Evolutionary conservation across 2,113 vertebrate genomes (phyloP), one percentile per base, ranked within the genome.

Genomic region (Macaca mulatta): DNA sequence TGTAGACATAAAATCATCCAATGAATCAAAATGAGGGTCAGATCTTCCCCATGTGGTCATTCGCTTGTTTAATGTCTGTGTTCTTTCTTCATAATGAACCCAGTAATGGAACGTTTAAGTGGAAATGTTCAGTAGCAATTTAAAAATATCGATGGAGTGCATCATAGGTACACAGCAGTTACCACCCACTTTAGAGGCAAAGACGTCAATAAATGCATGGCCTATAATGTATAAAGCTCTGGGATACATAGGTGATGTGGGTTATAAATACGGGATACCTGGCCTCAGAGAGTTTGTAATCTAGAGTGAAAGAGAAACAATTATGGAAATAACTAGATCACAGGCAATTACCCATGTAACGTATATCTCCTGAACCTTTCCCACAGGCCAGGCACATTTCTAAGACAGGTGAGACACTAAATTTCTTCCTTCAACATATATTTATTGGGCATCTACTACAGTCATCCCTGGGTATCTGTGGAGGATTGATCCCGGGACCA

Each of bases 21-120:
- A 25, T 78, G 90, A 97, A 92, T 95, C 96, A 93, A 90, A 94
- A 92, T 25, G 82, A 84, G 86, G 96, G 92, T 45, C 50, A 82
- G 25, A 69, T 95, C 89, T 93, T 81, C 64, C 96, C 90, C 18
- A 48, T 38, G 83, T n/a, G 92, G 93, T 78, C 92, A 96, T 94
- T 90, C 88, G 84, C 69, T 93, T 88, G 75, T 64, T 92, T 92
- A 93, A 92, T 90, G 52, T 75, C 75, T 72, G 22, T 85, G 90
- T 35, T 97, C 35, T 57, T 72, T 84, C 93, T 95, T 90, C 57
- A 50, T 88, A 95, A 96, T 81, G 90, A 96, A 88, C 32, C 35
- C n/a, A 43, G 48, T 64, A 57, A 90, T 89, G 50, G 95, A 79
- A 93, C 57, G 43, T 55, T 95, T 91, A 94, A 84, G 64, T 89